phyloP scores from a whole-genome alignment of 2,797 vertebrate species.

The Rhinogobio ventralis region DNA sequence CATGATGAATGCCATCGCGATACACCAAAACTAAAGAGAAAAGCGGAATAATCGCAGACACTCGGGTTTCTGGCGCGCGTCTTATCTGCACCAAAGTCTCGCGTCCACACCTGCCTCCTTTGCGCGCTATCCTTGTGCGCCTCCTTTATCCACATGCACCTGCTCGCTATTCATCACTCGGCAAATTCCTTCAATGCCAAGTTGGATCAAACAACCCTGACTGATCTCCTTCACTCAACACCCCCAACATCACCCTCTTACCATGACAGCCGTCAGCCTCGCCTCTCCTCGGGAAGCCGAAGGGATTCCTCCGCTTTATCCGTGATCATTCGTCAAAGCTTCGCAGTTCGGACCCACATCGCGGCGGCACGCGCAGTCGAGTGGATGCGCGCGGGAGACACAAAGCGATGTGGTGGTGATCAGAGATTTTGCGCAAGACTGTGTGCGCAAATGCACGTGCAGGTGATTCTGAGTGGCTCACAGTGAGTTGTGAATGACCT shows the following conservation, averaged over 20 bases:
- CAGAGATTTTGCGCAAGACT: background rate
- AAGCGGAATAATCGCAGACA: background rate
- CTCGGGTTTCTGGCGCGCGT: background rate
- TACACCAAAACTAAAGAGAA: background rate
- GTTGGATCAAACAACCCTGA: background rate
- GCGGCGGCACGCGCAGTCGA: constrained; percentile 7
- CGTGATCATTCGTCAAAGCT: constrained; percentile 37
- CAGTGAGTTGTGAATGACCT: constrained; percentile 28
- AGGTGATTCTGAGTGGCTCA: background rate
- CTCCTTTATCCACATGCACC: background rate
- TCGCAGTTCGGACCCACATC: constrained; percentile 24
- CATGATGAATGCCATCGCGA: background rate
- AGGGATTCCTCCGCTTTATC: constrained; percentile 17
- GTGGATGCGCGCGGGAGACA: constrained; percentile 17
- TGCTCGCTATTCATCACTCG: background rate
- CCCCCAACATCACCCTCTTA: constrained; percentile 13
- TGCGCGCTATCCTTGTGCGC: background rate
- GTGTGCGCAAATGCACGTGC: constrained; percentile 10
- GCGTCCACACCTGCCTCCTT: background rate
- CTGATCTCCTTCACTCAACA: background rate
- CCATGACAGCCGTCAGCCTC: constrained; percentile 27
- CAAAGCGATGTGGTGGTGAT: constrained; percentile 3
- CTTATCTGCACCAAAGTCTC: background rate
- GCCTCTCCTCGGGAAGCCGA: constrained; percentile 14
- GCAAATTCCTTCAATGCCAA: background rate